These are phyloP conservation scores for Bothrops jararaca DNA, from an alignment of 2,113 vertebrate genomes.

Conservation along the genomic window DNA sequence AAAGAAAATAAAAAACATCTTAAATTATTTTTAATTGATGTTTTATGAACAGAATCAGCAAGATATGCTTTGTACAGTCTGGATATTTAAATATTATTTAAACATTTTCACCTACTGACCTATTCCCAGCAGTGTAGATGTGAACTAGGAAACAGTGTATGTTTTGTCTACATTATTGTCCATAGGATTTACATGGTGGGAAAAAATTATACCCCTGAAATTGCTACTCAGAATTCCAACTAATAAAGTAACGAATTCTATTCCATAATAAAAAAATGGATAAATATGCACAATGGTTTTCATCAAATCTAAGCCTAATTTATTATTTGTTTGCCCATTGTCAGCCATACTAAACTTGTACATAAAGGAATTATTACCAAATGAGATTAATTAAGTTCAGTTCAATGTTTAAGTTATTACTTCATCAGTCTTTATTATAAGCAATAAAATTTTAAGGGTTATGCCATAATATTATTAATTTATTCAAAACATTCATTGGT, in stretches of 20 bases:
- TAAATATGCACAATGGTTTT: neutral
- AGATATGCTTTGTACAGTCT: neutral
- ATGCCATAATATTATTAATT: neutral
- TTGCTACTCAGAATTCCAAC: neutral
- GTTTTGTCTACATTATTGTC: neutral
- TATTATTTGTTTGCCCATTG: neutral
- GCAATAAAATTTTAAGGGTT: neutral
- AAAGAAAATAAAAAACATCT: neutral
- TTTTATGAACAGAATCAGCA: neutral
- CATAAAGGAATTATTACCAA: neutral
- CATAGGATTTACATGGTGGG: neutral
- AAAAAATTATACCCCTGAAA: neutral
- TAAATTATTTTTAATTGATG: neutral
- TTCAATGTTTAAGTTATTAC: neutral
- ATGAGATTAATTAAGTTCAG: neutral
- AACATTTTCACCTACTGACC: neutral
- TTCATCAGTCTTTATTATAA: neutral
- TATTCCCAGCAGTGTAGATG: neutral
- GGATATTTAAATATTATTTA: too few relatives aligned
- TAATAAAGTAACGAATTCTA: neutral
- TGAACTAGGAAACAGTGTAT: neutral
- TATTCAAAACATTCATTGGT: neutral
- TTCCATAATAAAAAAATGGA: neutral
- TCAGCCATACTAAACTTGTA: neutral
- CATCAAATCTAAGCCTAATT: neutral